Percentiles rank a stretch among this genome's conserved stretches.
Evolutionary conservation across 2,113 vertebrate species (phyloP).

Genomic region (Sinocyclocheilus anshuiensis): DNA sequence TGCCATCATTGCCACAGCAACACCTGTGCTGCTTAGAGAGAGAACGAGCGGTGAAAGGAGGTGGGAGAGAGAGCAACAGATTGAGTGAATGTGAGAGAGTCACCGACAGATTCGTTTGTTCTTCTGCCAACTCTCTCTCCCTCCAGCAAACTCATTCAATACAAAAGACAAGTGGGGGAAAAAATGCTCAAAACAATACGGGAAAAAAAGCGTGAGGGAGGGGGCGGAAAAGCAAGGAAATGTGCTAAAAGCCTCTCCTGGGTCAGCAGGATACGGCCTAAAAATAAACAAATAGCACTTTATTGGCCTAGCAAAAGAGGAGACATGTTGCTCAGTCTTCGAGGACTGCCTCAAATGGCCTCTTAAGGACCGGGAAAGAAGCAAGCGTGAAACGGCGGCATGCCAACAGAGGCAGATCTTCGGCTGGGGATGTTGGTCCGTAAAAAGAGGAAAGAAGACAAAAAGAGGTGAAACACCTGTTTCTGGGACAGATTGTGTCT

Average conservation of each 20-base stretch:
- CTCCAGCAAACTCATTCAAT: constrained; percentile 37
- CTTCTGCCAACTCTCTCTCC: constrained; percentile 37
- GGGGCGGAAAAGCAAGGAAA: constrained; percentile 15
- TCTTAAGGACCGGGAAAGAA: constrained; percentile 3
- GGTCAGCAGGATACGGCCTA: constrained; percentile 40
- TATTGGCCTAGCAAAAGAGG: neutral
- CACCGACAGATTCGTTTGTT: constrained; percentile 44
- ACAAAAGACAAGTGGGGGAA: constrained; percentile 16
- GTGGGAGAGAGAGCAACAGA: constrained; percentile 40
- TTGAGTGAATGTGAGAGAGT: constrained; percentile 23
- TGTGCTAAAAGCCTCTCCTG: constrained; percentile 43
- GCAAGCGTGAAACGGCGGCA: neutral
- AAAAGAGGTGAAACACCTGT: constrained; percentile 39
- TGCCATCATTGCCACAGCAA: constrained; percentile 49
- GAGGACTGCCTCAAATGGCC: constrained; percentile 6
- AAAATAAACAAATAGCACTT: constrained; percentile 37
- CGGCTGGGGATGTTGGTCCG: neutral
- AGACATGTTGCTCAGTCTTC: neutral
- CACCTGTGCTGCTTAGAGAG: constrained; percentile 58
- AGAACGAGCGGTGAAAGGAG: neutral
- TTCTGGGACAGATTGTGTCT: constrained; percentile 37
- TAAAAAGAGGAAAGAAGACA: neutral
- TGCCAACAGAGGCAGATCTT: neutral
- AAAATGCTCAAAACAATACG: constrained; percentile 2
- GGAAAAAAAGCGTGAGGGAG: neutral